Evolutionary conservation across 1,140 invertebrate genomes (phyloP).

Genomic region (Oppia nitens): DNA sequence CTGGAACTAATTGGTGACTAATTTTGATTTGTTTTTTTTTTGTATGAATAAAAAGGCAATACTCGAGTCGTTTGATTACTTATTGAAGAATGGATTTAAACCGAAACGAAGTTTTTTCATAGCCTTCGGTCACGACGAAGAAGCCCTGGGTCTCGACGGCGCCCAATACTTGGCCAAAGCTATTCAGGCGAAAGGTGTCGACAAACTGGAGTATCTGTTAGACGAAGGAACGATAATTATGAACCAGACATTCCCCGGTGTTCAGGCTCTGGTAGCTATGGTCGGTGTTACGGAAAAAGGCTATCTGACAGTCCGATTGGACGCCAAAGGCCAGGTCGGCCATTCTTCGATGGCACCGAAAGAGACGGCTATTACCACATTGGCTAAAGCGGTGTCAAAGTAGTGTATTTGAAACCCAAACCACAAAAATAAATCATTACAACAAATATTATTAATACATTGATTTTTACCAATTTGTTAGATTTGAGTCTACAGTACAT

Average conservation of each 20-base stretch:
- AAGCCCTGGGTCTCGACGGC: slow-evolving; percentile 35
- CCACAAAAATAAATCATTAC: background rate
- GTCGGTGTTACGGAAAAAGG: slow-evolving; percentile 23
- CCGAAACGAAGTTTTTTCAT: slow-evolving; percentile 34
- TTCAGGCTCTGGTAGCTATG: slow-evolving; percentile 5
- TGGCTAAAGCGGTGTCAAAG: slow-evolving; percentile 34
- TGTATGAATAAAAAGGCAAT: too few relatives aligned
- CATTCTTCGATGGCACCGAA: slow-evolving; percentile 39
- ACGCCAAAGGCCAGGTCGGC: slow-evolving; percentile 28
- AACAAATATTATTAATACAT: background rate
- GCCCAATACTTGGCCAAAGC: slow-evolving; percentile 29
- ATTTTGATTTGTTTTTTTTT: slow-evolving; percentile 21
- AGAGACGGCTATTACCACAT: slow-evolving; percentile 34
- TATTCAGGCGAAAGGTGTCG: slow-evolving; percentile 26
- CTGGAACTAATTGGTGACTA: too few relatives aligned
- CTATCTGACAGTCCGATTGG: slow-evolving; percentile 30
- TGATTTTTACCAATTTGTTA: background rate
- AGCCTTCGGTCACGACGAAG: slow-evolving; percentile 43
- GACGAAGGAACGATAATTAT: slow-evolving; percentile 37
- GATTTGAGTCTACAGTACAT: slow-evolving; percentile 32
- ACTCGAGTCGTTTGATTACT: slow-evolving; percentile 36
- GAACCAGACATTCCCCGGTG: slow-evolving; percentile 23
- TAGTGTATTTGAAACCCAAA: background rate
- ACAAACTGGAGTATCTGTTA: slow-evolving; percentile 35
- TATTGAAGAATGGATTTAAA: slow-evolving; percentile 28